phyloP scores from a whole-genome alignment of 2,113 vertebrate genomes.

The Anolis sagrei region DNA sequence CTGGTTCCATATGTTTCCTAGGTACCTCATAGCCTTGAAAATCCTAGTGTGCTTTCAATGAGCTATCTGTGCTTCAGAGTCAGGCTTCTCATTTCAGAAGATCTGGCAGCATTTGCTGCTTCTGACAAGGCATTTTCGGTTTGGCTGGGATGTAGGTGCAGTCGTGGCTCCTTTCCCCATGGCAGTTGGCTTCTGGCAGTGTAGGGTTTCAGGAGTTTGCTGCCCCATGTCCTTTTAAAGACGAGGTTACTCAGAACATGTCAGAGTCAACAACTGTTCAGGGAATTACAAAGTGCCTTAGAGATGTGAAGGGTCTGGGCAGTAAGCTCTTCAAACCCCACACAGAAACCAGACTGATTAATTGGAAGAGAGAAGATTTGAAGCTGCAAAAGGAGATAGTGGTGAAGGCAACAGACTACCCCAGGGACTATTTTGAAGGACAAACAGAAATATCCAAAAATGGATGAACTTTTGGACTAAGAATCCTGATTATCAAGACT shows the following conservation, averaged over 20 bases:
- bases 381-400: background rate
- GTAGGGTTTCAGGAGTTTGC: conserved; percentile 15
- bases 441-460: background rate
- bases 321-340: background rate
- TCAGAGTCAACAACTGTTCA: conserved; percentile 6
- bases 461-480: background rate
- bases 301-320: background rate
- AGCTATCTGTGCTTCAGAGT: background rate
- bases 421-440: conserved; percentile 7
- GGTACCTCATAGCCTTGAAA: conserved; percentile 20
- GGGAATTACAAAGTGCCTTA: conserved; percentile 9
- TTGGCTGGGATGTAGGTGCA: background rate
- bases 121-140: conserved; percentile 3
- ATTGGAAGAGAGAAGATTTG: background rate
- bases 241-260: conserved; percentile 30
- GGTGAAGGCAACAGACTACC: background rate
- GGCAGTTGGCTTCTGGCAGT: background rate
- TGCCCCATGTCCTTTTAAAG: background rate
- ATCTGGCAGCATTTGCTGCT: background rate
- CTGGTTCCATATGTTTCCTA: background rate
- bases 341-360: rapidly evolving
- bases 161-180: background rate
- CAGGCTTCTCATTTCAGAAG: background rate
- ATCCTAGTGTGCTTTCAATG: conserved; percentile 15
- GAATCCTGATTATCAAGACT: background rate